phyloP scores from a whole-genome alignment of 2,113 vertebrate genomes.

The Turnix velox region DNA sequence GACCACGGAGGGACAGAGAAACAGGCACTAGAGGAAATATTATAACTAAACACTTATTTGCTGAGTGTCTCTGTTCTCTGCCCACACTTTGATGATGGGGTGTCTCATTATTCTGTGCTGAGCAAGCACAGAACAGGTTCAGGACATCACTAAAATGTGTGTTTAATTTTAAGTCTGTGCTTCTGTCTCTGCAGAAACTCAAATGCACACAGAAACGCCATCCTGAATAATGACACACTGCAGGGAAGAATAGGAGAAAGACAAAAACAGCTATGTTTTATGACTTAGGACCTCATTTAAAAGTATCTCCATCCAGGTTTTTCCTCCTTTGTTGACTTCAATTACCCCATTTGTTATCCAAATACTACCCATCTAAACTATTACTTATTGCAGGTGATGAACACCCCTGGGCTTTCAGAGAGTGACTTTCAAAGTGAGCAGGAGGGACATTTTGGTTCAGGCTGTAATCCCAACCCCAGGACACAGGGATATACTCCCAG shows the following conservation, averaged over 20 bases:
- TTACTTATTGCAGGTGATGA: rapidly evolving
- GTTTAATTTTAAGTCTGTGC: not conserved
- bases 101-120: not conserved
- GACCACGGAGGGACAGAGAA: not conserved
- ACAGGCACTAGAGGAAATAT: not conserved
- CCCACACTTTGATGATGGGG: rapidly evolving
- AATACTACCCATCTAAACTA: not conserved
- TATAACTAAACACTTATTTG: not conserved
- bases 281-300: not conserved
- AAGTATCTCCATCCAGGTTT: not conserved
- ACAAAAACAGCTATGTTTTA: not conserved
- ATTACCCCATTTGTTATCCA: not conserved
- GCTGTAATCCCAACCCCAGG: not conserved
- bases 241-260: not conserved
- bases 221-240: not conserved
- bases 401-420: rapidly evolving
- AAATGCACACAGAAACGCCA: rapidly evolving
- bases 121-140: not conserved
- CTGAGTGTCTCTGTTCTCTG: not conserved
- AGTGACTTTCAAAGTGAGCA: not conserved
- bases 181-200: not conserved
- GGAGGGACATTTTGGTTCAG: not conserved
- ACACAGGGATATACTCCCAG: not conserved
- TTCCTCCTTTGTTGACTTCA: not conserved
- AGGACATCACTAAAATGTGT: not conserved